A percentile compares a stretch with the other conserved stretches of the same genome.
Evolutionary conservation across 2,113 vertebrate species (phyloP).

Genomic region (Salvator merianae): DNA sequence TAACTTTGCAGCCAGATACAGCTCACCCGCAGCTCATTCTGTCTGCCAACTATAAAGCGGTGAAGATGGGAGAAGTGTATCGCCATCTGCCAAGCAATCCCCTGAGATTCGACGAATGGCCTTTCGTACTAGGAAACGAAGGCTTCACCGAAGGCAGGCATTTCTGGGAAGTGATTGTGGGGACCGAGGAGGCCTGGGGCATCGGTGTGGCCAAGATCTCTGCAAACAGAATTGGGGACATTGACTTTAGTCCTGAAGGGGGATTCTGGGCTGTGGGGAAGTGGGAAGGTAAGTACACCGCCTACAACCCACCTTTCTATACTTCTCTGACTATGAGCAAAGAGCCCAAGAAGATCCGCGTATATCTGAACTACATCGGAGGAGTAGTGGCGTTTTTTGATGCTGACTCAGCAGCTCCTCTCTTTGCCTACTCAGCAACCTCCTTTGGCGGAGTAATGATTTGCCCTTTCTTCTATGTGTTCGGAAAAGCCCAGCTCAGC

Average conservation of each 20-base stretch:
- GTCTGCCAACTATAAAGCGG: too few relatives aligned
- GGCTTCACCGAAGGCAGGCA: too few relatives aligned
- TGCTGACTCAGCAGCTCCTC: not conserved
- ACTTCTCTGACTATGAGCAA: not conserved
- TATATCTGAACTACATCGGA: not conserved
- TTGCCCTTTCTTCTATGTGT: not conserved
- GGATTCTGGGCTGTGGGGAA: not conserved
- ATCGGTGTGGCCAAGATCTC: not conserved
- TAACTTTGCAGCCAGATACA: too few relatives aligned
- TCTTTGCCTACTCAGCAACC: not conserved
- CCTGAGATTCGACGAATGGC: too few relatives aligned
- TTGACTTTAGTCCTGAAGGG: not conserved
- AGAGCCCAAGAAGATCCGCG: too few relatives aligned
- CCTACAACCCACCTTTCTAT: not conserved
- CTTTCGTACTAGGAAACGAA: too few relatives aligned
- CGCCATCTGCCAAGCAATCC: too few relatives aligned
- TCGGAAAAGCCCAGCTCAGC: too few relatives aligned
- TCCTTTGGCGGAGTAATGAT: not conserved
- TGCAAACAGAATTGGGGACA: not conserved
- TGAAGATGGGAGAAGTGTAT: too few relatives aligned
- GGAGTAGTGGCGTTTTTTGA: not conserved
- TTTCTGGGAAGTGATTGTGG: too few relatives aligned
- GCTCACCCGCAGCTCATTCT: too few relatives aligned
- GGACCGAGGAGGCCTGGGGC: not conserved
- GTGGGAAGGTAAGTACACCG: not conserved